Base-by-base conservation (phyloP, 2,113 vertebrate genomes). In the Clinocottus analis region DNA sequence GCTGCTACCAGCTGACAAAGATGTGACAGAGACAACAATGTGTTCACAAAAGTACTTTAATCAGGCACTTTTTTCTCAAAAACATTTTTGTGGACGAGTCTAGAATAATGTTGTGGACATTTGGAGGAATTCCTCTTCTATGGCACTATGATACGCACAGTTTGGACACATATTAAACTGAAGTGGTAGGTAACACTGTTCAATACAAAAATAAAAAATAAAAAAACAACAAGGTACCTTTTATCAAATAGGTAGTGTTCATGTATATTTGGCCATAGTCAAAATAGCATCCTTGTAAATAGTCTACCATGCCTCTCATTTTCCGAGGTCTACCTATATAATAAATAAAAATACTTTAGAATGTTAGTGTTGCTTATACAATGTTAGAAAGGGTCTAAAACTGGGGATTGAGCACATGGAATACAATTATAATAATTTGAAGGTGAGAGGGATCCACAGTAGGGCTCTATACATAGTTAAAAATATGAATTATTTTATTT, bases 51-150 rank as follows among this genome's bases (percentile, higher is more conserved):
- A 89, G 86, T 81, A 89, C 81, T 94, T 95, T 93, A 94, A 92
- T 95, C 81, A 93, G 94, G 93, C 92, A 94, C 94, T 93, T 92
- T 89, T 93, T 83, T 59, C 88, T 91, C 84, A 87, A 92, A 56
- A 92, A 92, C 91, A 91, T 90, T 79, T 85, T 29, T 89, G 82
- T 75, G 67, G 84, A 72, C 11, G 3, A 29, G 53, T 67, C 62
- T 80, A 80, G 29, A 82, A 85, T 77, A 80, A 72, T 29, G 17
- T 78, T 63, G 45, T 64, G 71, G 82, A 82, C 58, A 84, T 75
- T 17, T 68, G 49, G 49, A 80, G 70, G 53, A 79, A 39, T 65
- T 67, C 78, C 63, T 87, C 41, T 82, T 72, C 62, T 55, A 74
- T 75, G 82, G 69, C 82, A 86, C 69, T 16, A 16, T 64, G 45